A percentile compares a stretch with the other conserved stretches of the same genome.
These are phyloP conservation scores for Incurvaria masculella DNA, from an alignment of 2,888 invertebrate species.

Conservation along the genomic window DNA sequence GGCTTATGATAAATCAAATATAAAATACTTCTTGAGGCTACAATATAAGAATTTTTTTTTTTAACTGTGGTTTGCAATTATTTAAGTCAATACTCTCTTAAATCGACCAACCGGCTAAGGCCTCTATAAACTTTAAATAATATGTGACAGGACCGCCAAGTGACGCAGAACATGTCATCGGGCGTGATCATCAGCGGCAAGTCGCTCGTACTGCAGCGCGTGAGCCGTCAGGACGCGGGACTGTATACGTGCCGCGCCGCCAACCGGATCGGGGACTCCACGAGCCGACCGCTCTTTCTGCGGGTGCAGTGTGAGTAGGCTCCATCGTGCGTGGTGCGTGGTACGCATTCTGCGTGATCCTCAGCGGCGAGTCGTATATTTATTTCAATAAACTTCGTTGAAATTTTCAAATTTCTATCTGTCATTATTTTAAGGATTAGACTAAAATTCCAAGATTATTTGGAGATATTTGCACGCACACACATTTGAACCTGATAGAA, in stretches of 20 bases:
- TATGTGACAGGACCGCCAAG: constrained; percentile 67
- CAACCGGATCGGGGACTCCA: constrained; percentile 78
- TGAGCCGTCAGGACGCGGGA: constrained; percentile 75
- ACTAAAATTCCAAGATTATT: too few species aligned
- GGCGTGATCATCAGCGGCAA: constrained; percentile 87
- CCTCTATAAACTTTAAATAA: constrained; percentile 1
- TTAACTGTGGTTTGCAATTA: background rate
- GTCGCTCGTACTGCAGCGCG: constrained; percentile 80
- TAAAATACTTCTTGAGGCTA: too few species aligned
- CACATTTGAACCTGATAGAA: too few species aligned
- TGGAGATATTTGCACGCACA: too few species aligned
- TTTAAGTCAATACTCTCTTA: constrained; percentile 6
- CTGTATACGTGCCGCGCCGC: constrained; percentile 80
- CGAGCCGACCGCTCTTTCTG: constrained; percentile 70
- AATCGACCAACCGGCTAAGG: constrained; percentile 15
- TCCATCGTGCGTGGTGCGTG: background rate
- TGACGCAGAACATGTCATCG: constrained; percentile 79
- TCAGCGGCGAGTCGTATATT: too few species aligned
- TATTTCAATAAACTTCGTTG: too few species aligned
- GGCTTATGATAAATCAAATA: too few species aligned
- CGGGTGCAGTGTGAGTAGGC: constrained; percentile 77
- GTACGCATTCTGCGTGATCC: background rate
- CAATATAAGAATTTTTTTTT: too few species aligned
- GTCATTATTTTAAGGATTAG: too few species aligned
- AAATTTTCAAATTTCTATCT: too few species aligned